These are phyloP conservation scores for Denticeps clupeoides DNA, from an alignment of 2,797 vertebrate genomes.

Conservation along the genomic window DNA sequence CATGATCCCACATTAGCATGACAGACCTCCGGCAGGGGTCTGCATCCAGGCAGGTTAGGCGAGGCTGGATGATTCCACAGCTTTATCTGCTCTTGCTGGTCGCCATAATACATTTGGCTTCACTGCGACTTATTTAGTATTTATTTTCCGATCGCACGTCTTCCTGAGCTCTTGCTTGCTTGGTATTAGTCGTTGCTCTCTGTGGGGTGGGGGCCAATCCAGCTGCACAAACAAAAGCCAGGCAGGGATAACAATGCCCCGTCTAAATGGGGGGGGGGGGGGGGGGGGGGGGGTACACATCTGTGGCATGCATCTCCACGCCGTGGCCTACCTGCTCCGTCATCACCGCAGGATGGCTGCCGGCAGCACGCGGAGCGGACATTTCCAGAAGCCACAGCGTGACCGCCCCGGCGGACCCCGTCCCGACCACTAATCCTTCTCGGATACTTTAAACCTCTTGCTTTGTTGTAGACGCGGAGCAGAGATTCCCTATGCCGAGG, in stretches of 20 bases:
- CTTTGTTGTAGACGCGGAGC: neutral
- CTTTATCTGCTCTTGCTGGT: no score
- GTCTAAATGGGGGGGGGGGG: conserved; percentile 24
- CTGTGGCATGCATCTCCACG: neutral
- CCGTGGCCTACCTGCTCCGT: conserved; percentile 40
- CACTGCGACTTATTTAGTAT: no score
- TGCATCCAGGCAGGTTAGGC: no score
- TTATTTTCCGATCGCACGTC: no score
- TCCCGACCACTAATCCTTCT: conserved; percentile 40
- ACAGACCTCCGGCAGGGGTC: conserved; percentile 22
- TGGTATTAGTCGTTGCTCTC: neutral
- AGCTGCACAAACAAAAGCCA: conserved; percentile 68
- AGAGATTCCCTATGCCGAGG: conserved; percentile 1
- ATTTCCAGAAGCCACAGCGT: no score
- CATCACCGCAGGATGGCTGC: conserved; percentile 11
- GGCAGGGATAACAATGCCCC: conserved; percentile 45
- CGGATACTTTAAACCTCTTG: neutral
- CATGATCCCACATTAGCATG: conserved; percentile 35
- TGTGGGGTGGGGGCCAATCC: conserved; percentile 42
- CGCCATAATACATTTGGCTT: no score
- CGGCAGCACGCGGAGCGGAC: no score
- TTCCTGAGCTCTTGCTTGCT: neutral
- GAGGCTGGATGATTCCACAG: no score
- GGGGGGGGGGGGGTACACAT: neutral
- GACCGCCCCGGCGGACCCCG: conserved; percentile 42